phyloP scores from a whole-genome alignment of 2,113 vertebrate species.

The Mus pahari region DNA sequence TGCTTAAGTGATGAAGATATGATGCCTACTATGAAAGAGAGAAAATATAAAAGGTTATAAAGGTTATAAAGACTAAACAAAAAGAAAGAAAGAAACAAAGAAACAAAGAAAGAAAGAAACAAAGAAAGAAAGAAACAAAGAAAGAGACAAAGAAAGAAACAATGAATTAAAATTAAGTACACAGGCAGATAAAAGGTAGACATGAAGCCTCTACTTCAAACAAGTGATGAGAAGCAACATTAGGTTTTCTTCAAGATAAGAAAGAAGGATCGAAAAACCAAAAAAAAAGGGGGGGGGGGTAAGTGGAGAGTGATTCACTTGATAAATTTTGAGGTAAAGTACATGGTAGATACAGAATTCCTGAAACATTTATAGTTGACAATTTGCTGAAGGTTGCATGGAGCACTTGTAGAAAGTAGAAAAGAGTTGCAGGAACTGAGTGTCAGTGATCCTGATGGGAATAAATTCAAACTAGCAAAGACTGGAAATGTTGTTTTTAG shows the following conservation, averaged over 20 bases:
- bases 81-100: neutral
- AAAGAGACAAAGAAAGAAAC: neutral
- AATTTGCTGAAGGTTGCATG: neutral
- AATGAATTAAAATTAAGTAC: slow-evolving; percentile 16
- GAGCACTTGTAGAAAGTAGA: neutral
- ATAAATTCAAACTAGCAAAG: neutral
- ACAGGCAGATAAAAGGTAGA: neutral
- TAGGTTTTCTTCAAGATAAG: neutral
- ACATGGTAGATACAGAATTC: neutral
- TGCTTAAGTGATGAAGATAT: too few relatives aligned
- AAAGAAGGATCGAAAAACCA: too few relatives aligned
- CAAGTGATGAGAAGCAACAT: neutral
- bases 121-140: neutral
- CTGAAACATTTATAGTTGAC: neutral
- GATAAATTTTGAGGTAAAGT: neutral
- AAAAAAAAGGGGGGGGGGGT: too few relatives aligned
- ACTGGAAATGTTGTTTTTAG: neutral
- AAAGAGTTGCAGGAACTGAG: neutral
- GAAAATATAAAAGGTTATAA: too few relatives aligned
- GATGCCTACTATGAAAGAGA: too few relatives aligned
- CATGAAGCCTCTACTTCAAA: neutral
- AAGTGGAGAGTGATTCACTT: neutral
- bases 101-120: neutral
- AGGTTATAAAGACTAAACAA: too few relatives aligned
- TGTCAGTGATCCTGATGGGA: neutral